These are phyloP conservation scores for Thera britannica DNA, from an alignment of 2,888 invertebrate species.

Conservation along the genomic window DNA sequence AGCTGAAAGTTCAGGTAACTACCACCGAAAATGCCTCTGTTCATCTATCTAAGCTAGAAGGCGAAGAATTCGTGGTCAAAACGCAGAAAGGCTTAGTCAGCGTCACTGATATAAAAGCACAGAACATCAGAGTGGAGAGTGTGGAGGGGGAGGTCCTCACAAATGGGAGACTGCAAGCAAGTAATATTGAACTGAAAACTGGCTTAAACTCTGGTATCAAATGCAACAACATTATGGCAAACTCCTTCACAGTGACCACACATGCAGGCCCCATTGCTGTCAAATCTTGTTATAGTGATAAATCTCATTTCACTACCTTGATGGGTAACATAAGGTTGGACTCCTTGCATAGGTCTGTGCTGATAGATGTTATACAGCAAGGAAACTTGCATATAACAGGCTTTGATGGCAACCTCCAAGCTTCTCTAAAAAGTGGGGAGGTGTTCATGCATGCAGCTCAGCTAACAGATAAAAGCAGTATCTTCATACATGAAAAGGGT, in stretches of 20 bases:
- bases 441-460: slow-evolving; percentile 77
- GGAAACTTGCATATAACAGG: slow-evolving; percentile 77
- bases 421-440: slow-evolving; percentile 78
- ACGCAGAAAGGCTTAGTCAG: slow-evolving; percentile 73
- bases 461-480: slow-evolving; percentile 75
- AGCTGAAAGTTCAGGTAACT: slow-evolving; percentile 75
- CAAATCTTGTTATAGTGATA: slow-evolving; percentile 79
- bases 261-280: slow-evolving; percentile 74
- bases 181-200: slow-evolving; percentile 73
- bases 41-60: slow-evolving; percentile 71
- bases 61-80: slow-evolving; percentile 75
- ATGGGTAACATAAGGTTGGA: slow-evolving; percentile 75
- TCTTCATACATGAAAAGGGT: slow-evolving; percentile 81
- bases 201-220: slow-evolving; percentile 67
- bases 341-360: slow-evolving; percentile 70
- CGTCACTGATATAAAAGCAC: slow-evolving; percentile 70
- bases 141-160: slow-evolving; percentile 65
- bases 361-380: slow-evolving; percentile 77
- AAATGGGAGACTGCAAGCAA: slow-evolving; percentile 71
- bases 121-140: slow-evolving; percentile 73
- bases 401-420: slow-evolving; percentile 75
- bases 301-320: slow-evolving; percentile 76
- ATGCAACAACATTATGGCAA: slow-evolving; percentile 78
- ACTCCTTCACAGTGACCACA: slow-evolving; percentile 65
- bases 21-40: slow-evolving; percentile 76